Evolutionary conservation across 2,113 vertebrate genomes (phyloP), one percentile per base, ranked within the genome.

Genomic region (Catharus fuscescens): DNA sequence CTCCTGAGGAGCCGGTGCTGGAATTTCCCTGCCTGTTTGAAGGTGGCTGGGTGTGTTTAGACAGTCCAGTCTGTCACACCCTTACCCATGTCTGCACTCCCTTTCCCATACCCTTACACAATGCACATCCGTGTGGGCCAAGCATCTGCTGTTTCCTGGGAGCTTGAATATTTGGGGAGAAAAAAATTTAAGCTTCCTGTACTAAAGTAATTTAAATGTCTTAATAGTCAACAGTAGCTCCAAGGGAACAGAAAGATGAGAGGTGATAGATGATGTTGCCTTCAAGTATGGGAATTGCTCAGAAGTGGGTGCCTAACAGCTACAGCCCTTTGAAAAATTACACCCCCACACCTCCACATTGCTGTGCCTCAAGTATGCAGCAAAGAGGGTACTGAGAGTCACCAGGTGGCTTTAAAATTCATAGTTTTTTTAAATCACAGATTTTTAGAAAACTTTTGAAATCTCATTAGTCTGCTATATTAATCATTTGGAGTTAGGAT

Each of bases 61-160:
- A 77, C 17, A 57, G 64, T 40, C 52, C 76, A 76, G 25, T 21
- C n/a, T 78, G 44, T 47, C 57, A 31, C 26, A 6, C 25, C 60
- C n/a, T 42, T 48, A 40, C 32, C 15, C 34, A 7, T 6, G 12
- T 5, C 13, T 38, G 53, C n/a, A 18, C 59, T 93, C 70, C 42
- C 50, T 56, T 38, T 66, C 36, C 73, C 25, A 1, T 36, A 18
- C 17, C 1, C 40, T 60, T 38, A 5, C 38, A 47, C 24, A 14
- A 1, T 2, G 29, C 29, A 29, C 44, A 32, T 32, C 80, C 67
- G 21, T 0, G 0, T 4, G 18, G 26, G 26, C 70, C 65, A 65
- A 36, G n/a, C 59, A 62, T 61, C 45, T 77, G 42, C 60, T 47
- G 0, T 64, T 70, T 90, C 60, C 64, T 64, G 24, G 11, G 24